Evolutionary conservation across 2,113 vertebrate genomes (phyloP).

Genomic region (Apaloderma vittatum): DNA sequence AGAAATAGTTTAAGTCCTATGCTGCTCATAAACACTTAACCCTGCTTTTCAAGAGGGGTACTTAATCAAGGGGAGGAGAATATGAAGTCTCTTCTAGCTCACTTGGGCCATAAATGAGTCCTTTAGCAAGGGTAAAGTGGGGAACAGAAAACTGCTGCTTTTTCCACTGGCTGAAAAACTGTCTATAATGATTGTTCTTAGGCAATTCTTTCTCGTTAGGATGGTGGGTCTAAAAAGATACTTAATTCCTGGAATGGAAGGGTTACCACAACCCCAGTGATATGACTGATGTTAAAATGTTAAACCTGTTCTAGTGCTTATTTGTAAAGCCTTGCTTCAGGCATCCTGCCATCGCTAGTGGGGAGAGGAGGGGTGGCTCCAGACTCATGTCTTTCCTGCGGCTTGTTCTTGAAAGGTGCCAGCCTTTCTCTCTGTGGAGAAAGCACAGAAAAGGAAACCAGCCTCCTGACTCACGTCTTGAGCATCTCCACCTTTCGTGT

Average conservation of each 20-base stretch:
- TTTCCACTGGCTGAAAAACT: background rate
- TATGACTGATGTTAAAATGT: background rate
- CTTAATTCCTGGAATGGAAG: background rate
- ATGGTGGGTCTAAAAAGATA: background rate
- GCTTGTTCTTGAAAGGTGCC: background rate
- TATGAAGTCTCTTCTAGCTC: background rate
- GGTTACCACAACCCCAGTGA: background rate
- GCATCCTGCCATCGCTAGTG: rapidly evolving
- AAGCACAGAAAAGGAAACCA: background rate
- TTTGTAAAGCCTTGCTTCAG: background rate
- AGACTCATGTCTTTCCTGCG: background rate
- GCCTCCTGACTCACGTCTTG: background rate
- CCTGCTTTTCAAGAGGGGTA: background rate
- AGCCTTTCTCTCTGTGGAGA: background rate
- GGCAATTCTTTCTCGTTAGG: background rate
- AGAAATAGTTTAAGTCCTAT: background rate
- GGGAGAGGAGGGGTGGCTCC: rapidly evolving
- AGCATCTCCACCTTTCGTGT: background rate
- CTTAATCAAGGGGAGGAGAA: background rate
- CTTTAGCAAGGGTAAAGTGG: background rate
- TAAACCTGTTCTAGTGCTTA: background rate
- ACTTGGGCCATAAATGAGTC: background rate
- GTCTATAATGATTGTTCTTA: background rate
- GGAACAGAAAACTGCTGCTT: background rate
- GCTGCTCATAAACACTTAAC: background rate